These are phyloP conservation scores for Drepana arcuata DNA, from an alignment of 1,140 invertebrate species.

Conservation along the genomic window DNA sequence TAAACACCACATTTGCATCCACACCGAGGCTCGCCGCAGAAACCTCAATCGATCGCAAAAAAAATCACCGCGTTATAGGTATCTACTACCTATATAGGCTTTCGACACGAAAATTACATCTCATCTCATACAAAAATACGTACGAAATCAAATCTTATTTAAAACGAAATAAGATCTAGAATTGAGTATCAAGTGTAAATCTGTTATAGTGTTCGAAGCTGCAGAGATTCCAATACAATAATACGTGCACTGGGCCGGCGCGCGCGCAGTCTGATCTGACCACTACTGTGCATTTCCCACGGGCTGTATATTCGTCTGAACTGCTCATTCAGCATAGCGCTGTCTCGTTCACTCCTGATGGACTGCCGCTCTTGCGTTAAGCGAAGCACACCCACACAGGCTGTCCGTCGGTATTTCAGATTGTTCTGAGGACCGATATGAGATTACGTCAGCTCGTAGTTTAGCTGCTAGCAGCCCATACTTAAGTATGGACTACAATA, in stretches of 20 bases:
- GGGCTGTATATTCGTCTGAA: constrained; percentile 42
- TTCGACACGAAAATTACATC: constrained; percentile 22
- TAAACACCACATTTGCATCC: constrained; percentile 60
- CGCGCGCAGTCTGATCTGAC: constrained; percentile 67
- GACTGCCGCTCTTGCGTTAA: constrained; percentile 66
- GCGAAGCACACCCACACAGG: constrained; percentile 68
- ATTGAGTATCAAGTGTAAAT: too few relatives aligned
- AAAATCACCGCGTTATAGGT: constrained; percentile 57
- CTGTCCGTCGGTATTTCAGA: constrained; percentile 65
- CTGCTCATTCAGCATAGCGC: constrained; percentile 34
- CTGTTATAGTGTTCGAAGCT: constrained; percentile 34
- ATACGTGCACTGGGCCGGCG: constrained; percentile 66
- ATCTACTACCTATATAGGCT: constrained; percentile 40
- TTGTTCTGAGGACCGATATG: constrained; percentile 56
- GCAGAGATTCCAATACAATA: constrained; percentile 52
- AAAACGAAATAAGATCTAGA: constrained; percentile 22
- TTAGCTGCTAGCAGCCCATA: constrained; percentile 38
- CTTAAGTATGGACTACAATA: too few relatives aligned
- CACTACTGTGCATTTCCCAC: constrained; percentile 74
- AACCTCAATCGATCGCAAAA: constrained; percentile 64
- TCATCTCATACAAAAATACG: constrained; percentile 11
- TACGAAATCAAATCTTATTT: constrained; percentile 33
- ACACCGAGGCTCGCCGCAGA: constrained; percentile 45
- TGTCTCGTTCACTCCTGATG: constrained; percentile 48
- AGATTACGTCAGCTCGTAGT: constrained; percentile 49